Evolutionary conservation across 2,888 invertebrate species (phyloP), one percentile per base, ranked within the genome.

Genomic region (Philereme vetulata): DNA sequence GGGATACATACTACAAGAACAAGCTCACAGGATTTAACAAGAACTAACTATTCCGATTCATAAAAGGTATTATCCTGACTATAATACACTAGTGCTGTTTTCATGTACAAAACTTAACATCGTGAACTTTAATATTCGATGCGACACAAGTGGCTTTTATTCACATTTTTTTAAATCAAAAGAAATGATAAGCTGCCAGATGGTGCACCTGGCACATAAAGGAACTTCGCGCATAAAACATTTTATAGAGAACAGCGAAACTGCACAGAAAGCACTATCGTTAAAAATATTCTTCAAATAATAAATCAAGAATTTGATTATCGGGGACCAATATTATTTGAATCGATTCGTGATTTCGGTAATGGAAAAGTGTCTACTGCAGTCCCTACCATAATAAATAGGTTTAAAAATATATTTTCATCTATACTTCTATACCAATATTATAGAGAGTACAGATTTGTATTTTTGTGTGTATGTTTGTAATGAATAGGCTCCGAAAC

Each of bases 161-260:
- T 21, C 38, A 11, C 8, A 34, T 21, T n/a, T 48, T 60, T 56
- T 9, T 46, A 44, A 50, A 51, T 44, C 48, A 44, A 40, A 51
- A 48, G 43, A 49, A 49, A 61, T 61, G 52, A 49, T 45, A 52
- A 45, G 21, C 43, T 21, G 40, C 51, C 49, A 42, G 51, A 44
- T 42, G 56, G 53, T 58, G 43, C 62, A 58, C 51, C 58, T 58
- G 58, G 55, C 49, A 36, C 38, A 51, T 51, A 47, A 57, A 58
- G 40, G 47, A 56, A 62, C 58, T 62, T 58, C 10, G 44, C 40
- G 6, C 58, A 58, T 62, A 62, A 62, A 62, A 59, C 40, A 58
- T 52, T 56, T 62, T 58, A 56, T 55, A 44, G 35, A 21, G 38
- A 35, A 56, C 62, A 40, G 46, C 45, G 51, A 42, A 54, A 64